Evolutionary conservation across 2,113 vertebrate species (phyloP).

Genomic region (Psilopogon haemacephalus): DNA sequence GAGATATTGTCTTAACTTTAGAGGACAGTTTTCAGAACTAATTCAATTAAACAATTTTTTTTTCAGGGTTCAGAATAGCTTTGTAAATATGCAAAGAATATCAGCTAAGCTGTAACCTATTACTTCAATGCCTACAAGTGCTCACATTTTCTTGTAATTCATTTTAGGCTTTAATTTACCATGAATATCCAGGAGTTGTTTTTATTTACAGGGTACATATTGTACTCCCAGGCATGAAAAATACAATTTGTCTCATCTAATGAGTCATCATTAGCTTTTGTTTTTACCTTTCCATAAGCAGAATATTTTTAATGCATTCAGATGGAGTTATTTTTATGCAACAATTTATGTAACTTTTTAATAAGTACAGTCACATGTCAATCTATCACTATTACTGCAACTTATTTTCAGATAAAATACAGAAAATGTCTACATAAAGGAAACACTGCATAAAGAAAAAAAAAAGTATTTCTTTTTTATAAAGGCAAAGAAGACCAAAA

Average conservation of each 20-base stretch:
- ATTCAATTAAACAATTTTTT: background rate
- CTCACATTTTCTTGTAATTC: background rate
- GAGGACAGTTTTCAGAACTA: background rate
- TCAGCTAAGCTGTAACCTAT: background rate
- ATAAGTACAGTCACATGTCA: background rate
- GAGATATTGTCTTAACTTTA: background rate
- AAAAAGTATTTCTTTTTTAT: background rate
- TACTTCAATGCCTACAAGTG: background rate
- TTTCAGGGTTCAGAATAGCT: background rate
- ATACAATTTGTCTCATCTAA: conserved; percentile 14
- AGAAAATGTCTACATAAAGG: background rate
- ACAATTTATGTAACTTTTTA: background rate
- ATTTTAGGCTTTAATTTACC: conserved; percentile 14
- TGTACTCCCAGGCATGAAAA: conserved; percentile 11
- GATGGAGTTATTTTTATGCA: conserved; percentile 16
- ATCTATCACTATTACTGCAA: background rate
- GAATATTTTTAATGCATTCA: background rate
- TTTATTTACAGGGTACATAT: conserved; percentile 11
- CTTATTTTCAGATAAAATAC: background rate
- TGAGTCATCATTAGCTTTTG: conserved; percentile 15
- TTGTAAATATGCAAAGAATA: background rate
- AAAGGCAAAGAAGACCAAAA: background rate
- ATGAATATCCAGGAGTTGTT: background rate
- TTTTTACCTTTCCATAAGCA: conserved; percentile 2
- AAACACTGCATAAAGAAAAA: background rate